phyloP scores from a whole-genome alignment of 2,888 invertebrate genomes.

The Sphinx pinastri region DNA sequence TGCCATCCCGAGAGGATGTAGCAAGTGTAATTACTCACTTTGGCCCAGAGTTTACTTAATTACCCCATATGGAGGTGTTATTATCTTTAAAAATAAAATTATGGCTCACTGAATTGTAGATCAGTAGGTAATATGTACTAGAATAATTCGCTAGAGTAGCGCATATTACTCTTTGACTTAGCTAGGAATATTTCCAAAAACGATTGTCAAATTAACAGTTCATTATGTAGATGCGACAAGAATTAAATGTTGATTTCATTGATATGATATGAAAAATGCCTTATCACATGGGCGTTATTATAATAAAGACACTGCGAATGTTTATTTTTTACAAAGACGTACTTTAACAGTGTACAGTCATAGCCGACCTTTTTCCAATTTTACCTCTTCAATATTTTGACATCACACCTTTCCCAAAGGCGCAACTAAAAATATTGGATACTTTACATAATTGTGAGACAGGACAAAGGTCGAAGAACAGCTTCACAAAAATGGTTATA shows the following conservation, averaged over 20 bases:
- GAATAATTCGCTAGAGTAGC: too few relatives aligned
- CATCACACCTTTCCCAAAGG: conserved; percentile 11
- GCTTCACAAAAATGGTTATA: conserved; percentile 23
- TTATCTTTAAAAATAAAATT: conserved; percentile 17
- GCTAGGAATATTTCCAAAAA: neutral
- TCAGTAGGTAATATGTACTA: too few relatives aligned
- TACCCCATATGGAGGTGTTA: neutral
- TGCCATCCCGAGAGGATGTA: conserved; percentile 15
- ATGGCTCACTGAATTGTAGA: neutral
- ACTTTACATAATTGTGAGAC: conserved; percentile 29
- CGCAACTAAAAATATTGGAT: conserved; percentile 27
- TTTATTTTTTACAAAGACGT: neutral
- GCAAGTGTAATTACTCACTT: conserved; percentile 26
- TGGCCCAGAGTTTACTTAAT: conserved; percentile 8
- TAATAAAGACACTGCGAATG: too few relatives aligned
- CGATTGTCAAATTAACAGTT: neutral
- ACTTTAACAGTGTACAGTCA: neutral
- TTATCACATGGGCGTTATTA: too few relatives aligned
- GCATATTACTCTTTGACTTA: too few relatives aligned
- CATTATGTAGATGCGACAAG: too few relatives aligned
- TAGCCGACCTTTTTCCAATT: neutral
- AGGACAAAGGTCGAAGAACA: conserved; percentile 29
- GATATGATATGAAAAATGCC: too few relatives aligned
- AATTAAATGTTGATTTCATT: too few relatives aligned
- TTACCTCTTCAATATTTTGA: neutral